phyloP scores from a whole-genome alignment of 2,888 invertebrate species.

The Drosophila paramelanica region DNA sequence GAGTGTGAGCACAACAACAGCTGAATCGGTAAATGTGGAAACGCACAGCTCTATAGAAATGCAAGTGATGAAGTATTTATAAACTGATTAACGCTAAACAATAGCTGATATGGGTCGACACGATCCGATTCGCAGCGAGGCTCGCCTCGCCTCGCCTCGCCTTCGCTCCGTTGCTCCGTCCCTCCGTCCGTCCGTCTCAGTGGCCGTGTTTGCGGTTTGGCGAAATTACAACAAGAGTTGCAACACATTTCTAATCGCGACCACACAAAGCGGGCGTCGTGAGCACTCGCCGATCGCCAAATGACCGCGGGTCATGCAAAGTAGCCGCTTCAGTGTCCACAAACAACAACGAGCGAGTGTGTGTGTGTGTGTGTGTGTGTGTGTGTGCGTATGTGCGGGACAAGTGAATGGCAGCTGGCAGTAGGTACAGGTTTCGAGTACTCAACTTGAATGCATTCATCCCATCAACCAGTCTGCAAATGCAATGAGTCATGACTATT shows the following conservation, averaged over 20 bases:
- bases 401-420: constrained; percentile 42
- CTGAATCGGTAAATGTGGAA: constrained; percentile 30
- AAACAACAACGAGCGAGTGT: constrained; percentile 20
- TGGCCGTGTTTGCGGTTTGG: not conserved
- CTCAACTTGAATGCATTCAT: constrained; percentile 36
- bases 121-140: not conserved
- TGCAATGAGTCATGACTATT: constrained; percentile 15
- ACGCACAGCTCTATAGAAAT: constrained; percentile 47
- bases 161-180: no score
- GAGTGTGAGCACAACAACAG: constrained; percentile 8
- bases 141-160: not conserved
- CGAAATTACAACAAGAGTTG: constrained; percentile 27
- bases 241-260: constrained; percentile 44
- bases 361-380: not conserved
- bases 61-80: constrained; percentile 78
- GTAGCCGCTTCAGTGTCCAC: constrained; percentile 61
- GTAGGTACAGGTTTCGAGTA: constrained; percentile 12
- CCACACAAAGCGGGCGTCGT: constrained; percentile 57
- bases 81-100: constrained; percentile 76
- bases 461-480: not conserved
- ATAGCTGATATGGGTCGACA: constrained; percentile 73
- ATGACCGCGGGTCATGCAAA: constrained; percentile 59
- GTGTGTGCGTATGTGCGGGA: constrained; percentile 11
- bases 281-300: constrained; percentile 22
- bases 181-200: no score